Conservation (phyloP, 2,113 vertebrate species). For the Corythornis vintsioides region DNA sequence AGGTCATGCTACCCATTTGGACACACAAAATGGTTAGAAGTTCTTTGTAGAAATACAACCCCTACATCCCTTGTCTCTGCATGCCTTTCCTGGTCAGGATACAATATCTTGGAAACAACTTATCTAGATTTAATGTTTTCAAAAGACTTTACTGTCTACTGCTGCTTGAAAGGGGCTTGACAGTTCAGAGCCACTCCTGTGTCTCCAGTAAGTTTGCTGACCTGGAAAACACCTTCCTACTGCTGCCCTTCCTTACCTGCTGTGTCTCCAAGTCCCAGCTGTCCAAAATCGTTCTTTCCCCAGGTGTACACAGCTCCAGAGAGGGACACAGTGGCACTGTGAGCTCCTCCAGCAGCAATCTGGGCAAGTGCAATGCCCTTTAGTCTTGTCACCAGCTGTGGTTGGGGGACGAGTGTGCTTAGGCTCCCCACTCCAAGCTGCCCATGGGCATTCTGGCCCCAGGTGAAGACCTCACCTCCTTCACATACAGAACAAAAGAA, state of each 20-base stretch:
- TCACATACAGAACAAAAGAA: slow-evolving; percentile 16
- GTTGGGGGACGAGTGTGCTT: slow-evolving; percentile 45
- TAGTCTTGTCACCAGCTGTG: slow-evolving; percentile 81
- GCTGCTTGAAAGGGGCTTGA: neutral
- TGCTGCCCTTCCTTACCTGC: slow-evolving; percentile 70
- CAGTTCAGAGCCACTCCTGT: neutral
- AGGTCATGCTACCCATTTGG: neutral
- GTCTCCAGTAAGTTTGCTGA: neutral
- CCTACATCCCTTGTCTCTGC: neutral
- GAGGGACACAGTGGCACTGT: slow-evolving; percentile 85
- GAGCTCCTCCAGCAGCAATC: slow-evolving; percentile 88
- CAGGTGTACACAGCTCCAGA: slow-evolving; percentile 91
- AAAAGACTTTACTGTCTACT: neutral
- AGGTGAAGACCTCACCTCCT: slow-evolving; percentile 90
- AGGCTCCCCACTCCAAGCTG: slow-evolving; percentile 86
- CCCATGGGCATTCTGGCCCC: slow-evolving; percentile 85
- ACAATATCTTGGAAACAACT: neutral
- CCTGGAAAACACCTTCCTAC: neutral
- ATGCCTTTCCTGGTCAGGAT: neutral
- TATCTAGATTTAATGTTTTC: neutral
- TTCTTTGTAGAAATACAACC: neutral
- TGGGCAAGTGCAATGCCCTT: slow-evolving; percentile 85
- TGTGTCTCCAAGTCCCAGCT: slow-evolving; percentile 89
- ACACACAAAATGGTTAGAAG: neutral
- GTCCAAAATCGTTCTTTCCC: slow-evolving; percentile 90